Conservation (phyloP, 2,797 vertebrate species). For the Emys orbicularis region DNA sequence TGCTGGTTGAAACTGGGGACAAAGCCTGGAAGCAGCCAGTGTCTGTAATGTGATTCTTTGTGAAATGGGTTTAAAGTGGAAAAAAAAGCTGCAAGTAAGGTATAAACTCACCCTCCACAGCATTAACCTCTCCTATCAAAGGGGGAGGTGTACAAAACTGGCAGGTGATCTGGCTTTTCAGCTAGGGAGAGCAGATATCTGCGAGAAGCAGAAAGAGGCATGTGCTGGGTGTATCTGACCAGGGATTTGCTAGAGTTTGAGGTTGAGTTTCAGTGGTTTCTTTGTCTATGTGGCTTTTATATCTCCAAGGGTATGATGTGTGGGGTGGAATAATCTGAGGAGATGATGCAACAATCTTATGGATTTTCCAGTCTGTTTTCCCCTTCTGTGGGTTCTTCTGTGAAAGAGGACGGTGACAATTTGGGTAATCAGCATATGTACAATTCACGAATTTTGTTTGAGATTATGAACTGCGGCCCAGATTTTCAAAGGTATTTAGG, state of each 20-base stretch:
- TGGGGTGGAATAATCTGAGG: not conserved
- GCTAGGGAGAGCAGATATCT: not conserved
- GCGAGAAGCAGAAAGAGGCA: not conserved
- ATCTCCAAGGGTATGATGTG: not conserved
- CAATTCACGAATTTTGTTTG: no score
- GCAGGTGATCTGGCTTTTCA: not conserved
- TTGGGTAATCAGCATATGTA: no score
- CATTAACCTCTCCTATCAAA: not conserved
- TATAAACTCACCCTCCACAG: no score
- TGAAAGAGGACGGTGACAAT: not conserved
- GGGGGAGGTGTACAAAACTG: not conserved
- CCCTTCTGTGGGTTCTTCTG: fast-evolving
- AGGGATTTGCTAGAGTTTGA: not conserved
- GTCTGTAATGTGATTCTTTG: no score
- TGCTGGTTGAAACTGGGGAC: no score
- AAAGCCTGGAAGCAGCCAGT: no score
- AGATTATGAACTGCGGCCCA: no score
- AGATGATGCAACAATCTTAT: not conserved
- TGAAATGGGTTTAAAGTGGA: no score
- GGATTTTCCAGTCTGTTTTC: not conserved
- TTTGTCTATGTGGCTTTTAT: not conserved
- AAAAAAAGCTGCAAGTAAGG: no score
- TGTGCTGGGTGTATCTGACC: not conserved
- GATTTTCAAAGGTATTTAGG: no score
- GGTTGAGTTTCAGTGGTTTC: not conserved